phyloP scores from a whole-genome alignment of 2,888 invertebrate genomes.

The Xanthia icteritia region DNA sequence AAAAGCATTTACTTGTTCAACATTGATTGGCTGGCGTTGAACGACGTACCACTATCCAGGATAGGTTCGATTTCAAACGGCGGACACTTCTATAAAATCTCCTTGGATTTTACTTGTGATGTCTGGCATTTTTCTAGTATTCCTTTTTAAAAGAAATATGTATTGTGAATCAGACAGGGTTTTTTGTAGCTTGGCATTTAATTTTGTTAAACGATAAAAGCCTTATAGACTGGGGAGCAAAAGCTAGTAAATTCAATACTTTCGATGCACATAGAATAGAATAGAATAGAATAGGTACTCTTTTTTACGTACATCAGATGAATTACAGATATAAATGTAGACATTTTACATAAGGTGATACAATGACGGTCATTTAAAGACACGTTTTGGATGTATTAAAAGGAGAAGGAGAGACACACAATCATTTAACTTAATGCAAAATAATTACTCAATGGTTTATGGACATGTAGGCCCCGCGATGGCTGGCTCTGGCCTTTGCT shows the following conservation, averaged over 20 bases:
- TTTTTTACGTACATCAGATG: background rate
- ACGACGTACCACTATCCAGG: slow-evolving; percentile 66
- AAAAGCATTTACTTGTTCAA: slow-evolving; percentile 83
- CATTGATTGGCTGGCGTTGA: slow-evolving; percentile 77
- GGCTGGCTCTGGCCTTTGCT: background rate
- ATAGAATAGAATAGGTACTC: background rate
- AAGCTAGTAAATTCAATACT: background rate
- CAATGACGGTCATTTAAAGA: background rate
- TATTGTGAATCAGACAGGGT: slow-evolving; percentile 23
- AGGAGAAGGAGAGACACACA: background rate
- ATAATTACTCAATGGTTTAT: background rate
- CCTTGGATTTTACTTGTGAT: slow-evolving; percentile 42
- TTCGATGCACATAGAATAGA: background rate
- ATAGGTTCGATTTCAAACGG: slow-evolving; percentile 52
- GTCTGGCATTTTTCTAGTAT: slow-evolving; percentile 26
- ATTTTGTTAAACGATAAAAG: slow-evolving; percentile 21
- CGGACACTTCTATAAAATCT: slow-evolving; percentile 46
- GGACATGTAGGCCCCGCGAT: too few species aligned
- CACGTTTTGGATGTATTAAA: too few species aligned
- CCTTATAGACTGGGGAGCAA: background rate
- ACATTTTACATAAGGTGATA: background rate
- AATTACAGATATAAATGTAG: background rate
- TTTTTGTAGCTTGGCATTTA: background rate
- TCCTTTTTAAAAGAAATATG: slow-evolving; percentile 29
- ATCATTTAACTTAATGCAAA: background rate